Evolutionary conservation across 2,113 vertebrate species (phyloP).

Genomic region (Orycteropus afer): DNA sequence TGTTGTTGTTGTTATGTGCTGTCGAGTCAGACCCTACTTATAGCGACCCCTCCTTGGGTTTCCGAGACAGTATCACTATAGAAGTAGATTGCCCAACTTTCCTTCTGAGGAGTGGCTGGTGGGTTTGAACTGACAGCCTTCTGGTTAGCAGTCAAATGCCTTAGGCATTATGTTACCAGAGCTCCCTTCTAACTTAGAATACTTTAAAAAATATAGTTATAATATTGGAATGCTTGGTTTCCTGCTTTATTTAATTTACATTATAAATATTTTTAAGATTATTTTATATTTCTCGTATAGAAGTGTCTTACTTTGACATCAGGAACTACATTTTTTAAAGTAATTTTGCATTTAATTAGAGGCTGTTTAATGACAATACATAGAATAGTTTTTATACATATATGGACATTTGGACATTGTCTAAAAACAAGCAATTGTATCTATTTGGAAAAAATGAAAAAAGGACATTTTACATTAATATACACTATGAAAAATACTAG

Average conservation of each 20-base stretch:
- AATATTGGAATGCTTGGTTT: neutral
- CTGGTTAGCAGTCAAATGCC: too few species aligned
- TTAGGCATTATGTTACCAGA: too few species aligned
- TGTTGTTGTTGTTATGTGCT: too few species aligned
- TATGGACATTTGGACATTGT: neutral
- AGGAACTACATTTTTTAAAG: neutral
- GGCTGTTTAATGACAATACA: neutral
- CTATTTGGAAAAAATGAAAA: neutral
- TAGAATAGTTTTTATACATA: neutral
- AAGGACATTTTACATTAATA: neutral
- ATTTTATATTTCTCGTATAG: neutral
- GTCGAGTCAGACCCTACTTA: too few species aligned
- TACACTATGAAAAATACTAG: neutral
- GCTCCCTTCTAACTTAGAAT: too few species aligned
- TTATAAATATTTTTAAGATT: neutral
- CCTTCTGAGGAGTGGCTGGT: too few species aligned
- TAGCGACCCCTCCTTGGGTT: too few species aligned
- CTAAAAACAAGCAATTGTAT: neutral
- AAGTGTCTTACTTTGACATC: neutral
- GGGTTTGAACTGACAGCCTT: too few species aligned
- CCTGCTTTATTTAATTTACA: neutral
- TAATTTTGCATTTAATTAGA: neutral
- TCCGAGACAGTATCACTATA: too few species aligned
- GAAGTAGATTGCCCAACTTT: too few species aligned
- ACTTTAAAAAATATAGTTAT: neutral